Conservation (phyloP, 2,113 vertebrate genomes). For the Notechis scutatus region DNA sequence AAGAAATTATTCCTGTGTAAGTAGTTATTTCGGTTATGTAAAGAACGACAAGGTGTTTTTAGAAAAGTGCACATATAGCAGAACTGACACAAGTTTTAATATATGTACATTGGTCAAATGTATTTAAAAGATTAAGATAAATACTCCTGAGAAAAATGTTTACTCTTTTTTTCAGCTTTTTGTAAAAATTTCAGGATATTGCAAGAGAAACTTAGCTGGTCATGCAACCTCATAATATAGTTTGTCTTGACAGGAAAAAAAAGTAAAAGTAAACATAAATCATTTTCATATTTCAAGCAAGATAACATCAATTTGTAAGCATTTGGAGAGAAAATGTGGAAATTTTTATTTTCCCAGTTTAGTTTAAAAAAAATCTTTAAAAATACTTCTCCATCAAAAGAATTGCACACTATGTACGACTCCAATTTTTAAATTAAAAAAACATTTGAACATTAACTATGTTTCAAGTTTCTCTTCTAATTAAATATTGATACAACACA, state of each 20-base stretch:
- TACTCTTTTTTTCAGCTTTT: neutral
- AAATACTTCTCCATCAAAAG: neutral
- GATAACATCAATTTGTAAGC: neutral
- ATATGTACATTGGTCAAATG: neutral
- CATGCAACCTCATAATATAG: conserved; percentile 5
- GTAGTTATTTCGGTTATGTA: neutral
- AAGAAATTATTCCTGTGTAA: conserved; percentile 11
- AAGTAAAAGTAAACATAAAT: neutral
- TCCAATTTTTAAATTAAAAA: neutral
- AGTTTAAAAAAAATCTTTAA: neutral
- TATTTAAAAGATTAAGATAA: neutral
- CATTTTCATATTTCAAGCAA: neutral
- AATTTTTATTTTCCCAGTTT: neutral
- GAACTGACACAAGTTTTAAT: neutral
- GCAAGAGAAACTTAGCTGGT: neutral
- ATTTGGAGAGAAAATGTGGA: neutral
- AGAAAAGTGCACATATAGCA: neutral
- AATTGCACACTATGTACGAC: neutral
- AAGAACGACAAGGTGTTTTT: neutral
- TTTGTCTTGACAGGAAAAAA: conserved; percentile 33
- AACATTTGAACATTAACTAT: neutral
- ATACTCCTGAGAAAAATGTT: neutral
- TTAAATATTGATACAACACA: neutral
- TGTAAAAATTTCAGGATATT: conserved; percentile 20
- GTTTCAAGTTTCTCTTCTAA: neutral